These are phyloP conservation scores for Perodicticus potto DNA, from an alignment of 2,797 vertebrate species.

Conservation along the genomic window DNA sequence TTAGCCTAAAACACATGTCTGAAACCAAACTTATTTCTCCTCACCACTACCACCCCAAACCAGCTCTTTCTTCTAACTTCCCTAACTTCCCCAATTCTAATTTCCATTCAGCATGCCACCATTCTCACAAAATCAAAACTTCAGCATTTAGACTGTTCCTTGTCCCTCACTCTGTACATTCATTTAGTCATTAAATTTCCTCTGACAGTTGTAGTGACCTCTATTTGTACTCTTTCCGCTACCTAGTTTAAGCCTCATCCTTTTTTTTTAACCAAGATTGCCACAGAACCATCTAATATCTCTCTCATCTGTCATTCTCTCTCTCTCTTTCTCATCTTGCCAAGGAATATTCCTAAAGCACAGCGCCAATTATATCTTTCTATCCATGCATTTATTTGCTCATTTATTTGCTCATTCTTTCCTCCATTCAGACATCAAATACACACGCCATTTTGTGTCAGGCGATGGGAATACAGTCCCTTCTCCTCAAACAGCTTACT, in stretches of 20 bases:
- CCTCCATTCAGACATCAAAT: not conserved
- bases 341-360: not conserved
- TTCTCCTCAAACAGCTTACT: not conserved
- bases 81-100: not conserved
- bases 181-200: not conserved
- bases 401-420: slow-evolving; percentile 16
- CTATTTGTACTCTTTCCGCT: not conserved
- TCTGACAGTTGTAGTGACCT: not conserved
- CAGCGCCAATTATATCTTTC: not conserved
- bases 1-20: not conserved
- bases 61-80: not conserved
- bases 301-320: not conserved
- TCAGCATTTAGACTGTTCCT: not conserved
- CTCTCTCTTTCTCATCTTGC: not conserved
- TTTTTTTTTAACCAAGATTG: not conserved
- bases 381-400: slow-evolving; percentile 11
- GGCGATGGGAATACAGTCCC: not conserved
- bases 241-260: not conserved
- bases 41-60: not conserved
- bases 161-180: not conserved
- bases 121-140: not conserved
- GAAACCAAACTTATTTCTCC: not conserved
- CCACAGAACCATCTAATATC: not conserved
- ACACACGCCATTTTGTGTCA: not conserved
- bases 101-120: not conserved